These are phyloP conservation scores for Habropoda laboriosa DNA, from an alignment of 1,140 invertebrate genomes.

Conservation along the genomic window DNA sequence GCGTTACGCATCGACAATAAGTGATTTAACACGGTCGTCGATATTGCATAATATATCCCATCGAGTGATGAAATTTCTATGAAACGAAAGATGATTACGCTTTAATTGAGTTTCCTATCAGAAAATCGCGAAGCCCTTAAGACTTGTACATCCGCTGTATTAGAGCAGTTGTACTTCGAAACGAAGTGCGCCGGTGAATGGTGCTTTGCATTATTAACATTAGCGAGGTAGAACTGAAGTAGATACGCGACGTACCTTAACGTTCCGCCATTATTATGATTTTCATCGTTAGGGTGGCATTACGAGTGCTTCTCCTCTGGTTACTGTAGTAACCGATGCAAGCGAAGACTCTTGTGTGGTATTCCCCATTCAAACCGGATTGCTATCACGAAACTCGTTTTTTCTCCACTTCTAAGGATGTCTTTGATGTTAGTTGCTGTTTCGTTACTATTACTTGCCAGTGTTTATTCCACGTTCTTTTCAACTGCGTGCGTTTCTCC, in stretches of 20 bases:
- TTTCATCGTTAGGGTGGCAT: conserved; percentile 40
- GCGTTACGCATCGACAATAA: too few species aligned
- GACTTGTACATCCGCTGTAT: background rate
- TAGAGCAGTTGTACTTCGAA: background rate
- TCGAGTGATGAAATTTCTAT: too few species aligned
- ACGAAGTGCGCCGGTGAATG: background rate
- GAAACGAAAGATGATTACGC: background rate
- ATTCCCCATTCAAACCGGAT: background rate
- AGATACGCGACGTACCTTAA: conserved; percentile 11
- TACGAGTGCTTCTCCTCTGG: conserved; percentile 14
- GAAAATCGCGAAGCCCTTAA: background rate
- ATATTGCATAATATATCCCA: background rate
- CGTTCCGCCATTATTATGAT: conserved; percentile 23
- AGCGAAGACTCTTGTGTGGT: background rate
- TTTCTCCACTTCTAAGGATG: background rate
- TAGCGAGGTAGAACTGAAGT: conserved; percentile 9
- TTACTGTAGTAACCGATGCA: conserved; percentile 10
- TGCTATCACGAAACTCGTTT: background rate
- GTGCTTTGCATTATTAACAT: conserved; percentile 24
- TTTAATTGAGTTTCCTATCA: background rate
- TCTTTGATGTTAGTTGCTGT: background rate
- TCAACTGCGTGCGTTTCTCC: too few species aligned
- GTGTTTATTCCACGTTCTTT: background rate
- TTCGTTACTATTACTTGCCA: background rate
- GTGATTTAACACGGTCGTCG: background rate